Percentiles rank a stretch among this genome's conserved stretches.
These are phyloP conservation scores for Celastrina argiolus DNA, from an alignment of 2,888 invertebrate species.

Conservation along the genomic window DNA sequence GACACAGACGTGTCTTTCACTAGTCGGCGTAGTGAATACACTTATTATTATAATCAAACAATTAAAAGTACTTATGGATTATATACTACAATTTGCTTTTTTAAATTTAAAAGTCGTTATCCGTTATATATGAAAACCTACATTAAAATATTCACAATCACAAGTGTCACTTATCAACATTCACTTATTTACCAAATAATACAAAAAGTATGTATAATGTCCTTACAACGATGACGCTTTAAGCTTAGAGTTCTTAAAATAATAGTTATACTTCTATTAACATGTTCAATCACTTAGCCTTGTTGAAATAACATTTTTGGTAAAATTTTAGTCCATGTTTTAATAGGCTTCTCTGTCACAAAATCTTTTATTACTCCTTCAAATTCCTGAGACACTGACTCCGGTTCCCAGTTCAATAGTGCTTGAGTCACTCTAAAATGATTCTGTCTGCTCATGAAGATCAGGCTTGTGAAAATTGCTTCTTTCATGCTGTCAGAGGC, in stretches of 20 bases:
- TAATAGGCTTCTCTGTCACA: conserved; percentile 49
- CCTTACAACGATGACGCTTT: not conserved
- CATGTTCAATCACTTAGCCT: not conserved
- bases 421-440: conserved; percentile 44
- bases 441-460: conserved; percentile 55
- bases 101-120: not conserved
- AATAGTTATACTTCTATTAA: not conserved
- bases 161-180: not conserved
- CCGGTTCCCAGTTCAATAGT: conserved; percentile 53
- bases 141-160: not conserved
- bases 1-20: not conserved
- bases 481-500: conserved; percentile 53
- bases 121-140: not conserved
- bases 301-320: conserved; percentile 33
- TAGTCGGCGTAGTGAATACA: not conserved
- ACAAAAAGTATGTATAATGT: no score
- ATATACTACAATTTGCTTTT: not conserved
- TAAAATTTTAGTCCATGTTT: conserved; percentile 50
- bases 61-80: not conserved
- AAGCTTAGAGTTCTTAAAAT: not conserved
- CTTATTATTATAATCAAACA: not conserved
- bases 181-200: no score
- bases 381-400: conserved; percentile 47
- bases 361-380: conserved; percentile 47
- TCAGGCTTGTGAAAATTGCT: conserved; percentile 56